Evolutionary conservation across 2,113 vertebrate species (phyloP).

Genomic region (Pelobates fuscus): DNA sequence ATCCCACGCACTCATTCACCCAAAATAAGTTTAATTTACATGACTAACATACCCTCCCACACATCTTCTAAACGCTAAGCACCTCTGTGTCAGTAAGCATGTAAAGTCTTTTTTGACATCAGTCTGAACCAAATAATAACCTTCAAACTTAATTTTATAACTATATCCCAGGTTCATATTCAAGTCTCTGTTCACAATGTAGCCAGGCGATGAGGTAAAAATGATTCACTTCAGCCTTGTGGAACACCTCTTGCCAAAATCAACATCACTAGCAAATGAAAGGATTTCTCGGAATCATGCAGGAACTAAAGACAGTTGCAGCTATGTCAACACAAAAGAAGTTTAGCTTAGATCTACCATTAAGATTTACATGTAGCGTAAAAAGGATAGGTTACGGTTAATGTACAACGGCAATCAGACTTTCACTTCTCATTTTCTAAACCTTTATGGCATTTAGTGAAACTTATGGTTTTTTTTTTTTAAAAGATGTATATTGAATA

Average conservation of each 20-base stretch:
- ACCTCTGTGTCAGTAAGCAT: neutral
- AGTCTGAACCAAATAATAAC: neutral
- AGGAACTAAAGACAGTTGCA: slow-evolving; percentile 4
- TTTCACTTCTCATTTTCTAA: no score
- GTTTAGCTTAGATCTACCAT: neutral
- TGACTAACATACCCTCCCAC: neutral
- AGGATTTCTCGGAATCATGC: slow-evolving; percentile 33
- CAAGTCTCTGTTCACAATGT: slow-evolving; percentile 1
- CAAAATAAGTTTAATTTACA: neutral
- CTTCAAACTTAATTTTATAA: neutral
- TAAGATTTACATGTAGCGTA: no score
- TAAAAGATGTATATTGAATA: no score
- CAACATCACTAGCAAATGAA: slow-evolving; percentile 21
- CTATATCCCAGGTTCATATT: neutral
- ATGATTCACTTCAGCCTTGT: slow-evolving; percentile 30
- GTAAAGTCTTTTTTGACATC: neutral
- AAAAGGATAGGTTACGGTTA: no score
- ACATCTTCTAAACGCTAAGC: neutral
- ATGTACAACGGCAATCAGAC: no score
- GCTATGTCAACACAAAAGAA: slow-evolving; percentile 37
- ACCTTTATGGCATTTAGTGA: no score
- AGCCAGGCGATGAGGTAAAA: slow-evolving; percentile 15
- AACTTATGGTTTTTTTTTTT: no score
- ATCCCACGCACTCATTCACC: neutral
- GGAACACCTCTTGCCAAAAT: slow-evolving; percentile 30